A percentile compares a stretch with the other conserved stretches of the same genome.
Conservation (phyloP, 1,140 invertebrate species). For the Drosophila pruinosa region DNA sequence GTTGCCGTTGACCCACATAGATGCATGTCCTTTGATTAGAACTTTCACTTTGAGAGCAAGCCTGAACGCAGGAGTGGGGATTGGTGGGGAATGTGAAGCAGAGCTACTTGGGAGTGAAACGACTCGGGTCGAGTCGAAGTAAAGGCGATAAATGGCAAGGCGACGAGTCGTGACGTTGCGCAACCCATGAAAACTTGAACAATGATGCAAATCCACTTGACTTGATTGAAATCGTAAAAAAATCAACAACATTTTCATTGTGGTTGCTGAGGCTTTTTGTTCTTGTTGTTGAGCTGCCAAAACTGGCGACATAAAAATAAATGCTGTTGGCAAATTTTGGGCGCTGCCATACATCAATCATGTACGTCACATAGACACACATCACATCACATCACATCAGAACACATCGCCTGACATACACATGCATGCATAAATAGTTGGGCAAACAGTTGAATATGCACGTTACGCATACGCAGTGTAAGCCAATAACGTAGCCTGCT, state of each 20-base stretch:
- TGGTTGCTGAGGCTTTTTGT: slow-evolving; percentile 1
- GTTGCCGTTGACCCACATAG: slow-evolving; percentile 64
- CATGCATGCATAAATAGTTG: slow-evolving; percentile 43
- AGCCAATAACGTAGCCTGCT: too few relatives aligned
- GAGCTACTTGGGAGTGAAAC: slow-evolving; percentile 3
- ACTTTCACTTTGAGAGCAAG: not conserved
- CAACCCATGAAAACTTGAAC: slow-evolving; percentile 59
- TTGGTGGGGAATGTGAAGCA: not conserved
- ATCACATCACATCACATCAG: not conserved
- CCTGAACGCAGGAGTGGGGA: not conserved
- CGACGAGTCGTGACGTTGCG: slow-evolving; percentile 25
- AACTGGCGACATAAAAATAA: slow-evolving; percentile 65
- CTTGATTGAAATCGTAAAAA: slow-evolving; percentile 76
- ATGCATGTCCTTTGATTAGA: slow-evolving; percentile 48
- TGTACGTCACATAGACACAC: slow-evolving; percentile 5
- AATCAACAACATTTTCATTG: slow-evolving; percentile 56
- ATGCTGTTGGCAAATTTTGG: slow-evolving; percentile 26
- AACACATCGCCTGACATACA: not conserved
- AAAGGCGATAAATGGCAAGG: slow-evolving; percentile 54
- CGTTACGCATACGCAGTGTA: slow-evolving; percentile 64
- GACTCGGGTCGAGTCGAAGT: slow-evolving; percentile 15
- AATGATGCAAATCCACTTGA: slow-evolving; percentile 72
- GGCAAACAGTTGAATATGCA: slow-evolving; percentile 7
- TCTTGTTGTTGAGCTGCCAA: slow-evolving; percentile 4
- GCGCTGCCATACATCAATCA: slow-evolving; percentile 66